Percentiles rank a stretch among this genome's conserved stretches.
phyloP scores from a whole-genome alignment of 2,113 vertebrate genomes.

The Alces alces region DNA sequence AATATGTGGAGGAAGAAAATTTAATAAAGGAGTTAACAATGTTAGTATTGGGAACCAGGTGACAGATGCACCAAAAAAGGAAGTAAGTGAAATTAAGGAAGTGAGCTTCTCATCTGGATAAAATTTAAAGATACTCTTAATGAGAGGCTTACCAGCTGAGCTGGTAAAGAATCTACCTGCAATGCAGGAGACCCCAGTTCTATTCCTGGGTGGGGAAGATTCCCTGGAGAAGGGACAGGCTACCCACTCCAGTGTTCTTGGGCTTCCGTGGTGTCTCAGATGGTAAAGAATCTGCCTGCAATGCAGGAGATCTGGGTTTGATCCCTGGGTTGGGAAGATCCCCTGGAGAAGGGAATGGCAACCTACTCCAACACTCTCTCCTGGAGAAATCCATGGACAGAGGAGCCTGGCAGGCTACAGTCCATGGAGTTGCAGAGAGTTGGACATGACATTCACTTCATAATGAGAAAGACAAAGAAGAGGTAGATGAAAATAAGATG shows the following conservation, averaged over 20 bases:
- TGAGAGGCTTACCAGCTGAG: not conserved
- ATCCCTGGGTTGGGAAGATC: not conserved
- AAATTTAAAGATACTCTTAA: not conserved
- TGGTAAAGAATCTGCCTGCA: not conserved
- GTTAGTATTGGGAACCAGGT: not conserved
- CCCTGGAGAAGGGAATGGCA: not conserved
- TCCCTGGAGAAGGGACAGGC: not conserved
- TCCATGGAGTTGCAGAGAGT: accelerated
- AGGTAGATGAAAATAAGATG: not conserved
- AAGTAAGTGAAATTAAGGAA: not conserved
- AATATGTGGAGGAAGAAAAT: not conserved
- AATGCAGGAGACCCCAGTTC: not conserved
- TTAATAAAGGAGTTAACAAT: not conserved
- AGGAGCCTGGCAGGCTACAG: not conserved
- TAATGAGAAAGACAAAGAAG: not conserved
- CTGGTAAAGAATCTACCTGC: not conserved
- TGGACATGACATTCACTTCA: accelerated
- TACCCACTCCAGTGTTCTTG: not conserved
- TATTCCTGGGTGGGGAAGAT: not conserved
- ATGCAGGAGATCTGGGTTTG: not conserved
- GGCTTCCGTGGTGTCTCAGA: not conserved
- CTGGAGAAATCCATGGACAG: not conserved
- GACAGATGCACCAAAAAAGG: not conserved
- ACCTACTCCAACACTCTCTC: not conserved
- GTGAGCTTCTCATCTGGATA: not conserved